Base-by-base conservation (phyloP, 2,113 vertebrate species). In the Raja brachyura region DNA sequence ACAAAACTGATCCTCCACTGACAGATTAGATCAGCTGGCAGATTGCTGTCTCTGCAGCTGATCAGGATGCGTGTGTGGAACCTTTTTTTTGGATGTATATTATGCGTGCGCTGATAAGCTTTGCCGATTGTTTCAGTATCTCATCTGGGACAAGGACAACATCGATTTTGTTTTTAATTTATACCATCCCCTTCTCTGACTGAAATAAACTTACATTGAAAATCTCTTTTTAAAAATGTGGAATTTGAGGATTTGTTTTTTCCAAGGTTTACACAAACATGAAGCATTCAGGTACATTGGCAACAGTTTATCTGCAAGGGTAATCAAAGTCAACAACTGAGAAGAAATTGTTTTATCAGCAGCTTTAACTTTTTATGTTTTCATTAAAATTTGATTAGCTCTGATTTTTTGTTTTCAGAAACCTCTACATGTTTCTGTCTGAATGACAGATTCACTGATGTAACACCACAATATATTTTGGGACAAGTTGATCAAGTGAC, bases 21-120 rank as follows among this genome's bases (percentile, higher is more conserved):
- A 88, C 59, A 88, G 59, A 88, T 88, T 88, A 88, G 83, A 88
- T 66, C 83, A 88, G 28, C 28, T 88, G 83, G 59, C n/a, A 63
- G 83, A 66, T 88, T 33, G 83, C 83, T 88, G 59, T 88, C 83
- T 88, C 79, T 88, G 59, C 59, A 33, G 83, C 56, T 83, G 48
- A 83, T 56, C 79, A 22, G 79, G 8, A 59, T 31, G 56, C 33
- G 28, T 66, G 28, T 86, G 56, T 61, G 4, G 20, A 83, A 25
- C 79, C 25, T 16, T 63, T n/a, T 63, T 31, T 63, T 48, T 31
- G 28, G 31, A 11, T 25, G 5, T 86, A 63, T 28, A 61, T 61
- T n/a, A 31, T 76, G 14, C 31, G n/a, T 76, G 31, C 10, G 1
- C 28, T 63, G 56, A 86, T 61, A 11, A 31, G n/a, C 22, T 63